Base-by-base conservation (phyloP, 1,140 invertebrate species). In the Tachypleus tridentatus region DNA sequence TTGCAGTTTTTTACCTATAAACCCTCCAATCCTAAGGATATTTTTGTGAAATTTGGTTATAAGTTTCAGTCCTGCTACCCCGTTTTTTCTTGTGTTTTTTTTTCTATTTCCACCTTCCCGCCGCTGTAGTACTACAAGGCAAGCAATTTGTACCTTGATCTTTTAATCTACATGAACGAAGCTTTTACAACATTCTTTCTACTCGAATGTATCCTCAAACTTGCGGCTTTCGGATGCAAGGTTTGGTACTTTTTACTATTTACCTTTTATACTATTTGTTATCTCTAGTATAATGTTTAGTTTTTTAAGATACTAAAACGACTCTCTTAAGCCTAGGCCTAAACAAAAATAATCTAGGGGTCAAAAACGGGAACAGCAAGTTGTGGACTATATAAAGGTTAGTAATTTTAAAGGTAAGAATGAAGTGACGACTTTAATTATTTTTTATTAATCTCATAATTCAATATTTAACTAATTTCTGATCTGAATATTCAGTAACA, bases 211-310 rank as follows among this genome's bases (percentile, higher is more conserved):
- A 84, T 92, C 75, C 84, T 97, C 82, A 98, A 97, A 87, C 82
- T 98, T 80, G 85, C 93, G 80, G 93, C 92, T 76, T 96, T 93
- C 82, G 93, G 93, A 86, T 86, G 87, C 81, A 89, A 93, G 93
- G 94, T 97, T 73, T 69, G 73, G 67, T 66, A 10, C 63, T 47
- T 11, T 60, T 62, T 68, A 48, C 51, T 53, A 61, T 47, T 57
- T 62, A 51, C 29, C 29, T 29, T 29, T 29, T 29, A 29, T 29
- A 29, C 29, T 29, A 29, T 29, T 29, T 29, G 29, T 29, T 29
- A 29, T 29, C 29, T 29, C 29, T 29, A 29, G 29, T 29, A 29
- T 29, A 29, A 29, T 29, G 29, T 29, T 29, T 29, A 29, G 29
- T 1, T 29, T 29, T 29, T 29, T 29, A 29, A 29, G 29, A 29